Evolutionary conservation across 2,888 invertebrate genomes (phyloP), one percentile per base, ranked within the genome.

Genomic region (Netelia virgata): DNA sequence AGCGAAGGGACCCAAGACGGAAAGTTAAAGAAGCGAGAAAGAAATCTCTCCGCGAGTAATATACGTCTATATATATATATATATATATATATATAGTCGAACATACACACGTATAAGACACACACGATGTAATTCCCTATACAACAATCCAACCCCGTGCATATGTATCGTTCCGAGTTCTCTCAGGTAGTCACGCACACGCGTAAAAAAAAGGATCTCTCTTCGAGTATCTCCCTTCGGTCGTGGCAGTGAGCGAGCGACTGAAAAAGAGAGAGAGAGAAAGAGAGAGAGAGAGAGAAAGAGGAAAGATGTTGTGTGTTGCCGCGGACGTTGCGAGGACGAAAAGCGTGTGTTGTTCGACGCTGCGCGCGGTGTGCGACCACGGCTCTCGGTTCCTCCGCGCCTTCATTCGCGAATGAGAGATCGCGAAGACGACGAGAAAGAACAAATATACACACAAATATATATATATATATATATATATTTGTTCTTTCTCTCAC

Each of bases 401-500:
- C 76, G 68, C 80, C 80, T 79, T 80, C 83, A 80, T 84, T 43
- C 76, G 70, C 80, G 83, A 83, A 83, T 83, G 79, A 83, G 75
- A 79, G 83, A 83, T 83, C 75, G 75, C 14, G 72, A 76, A 76
- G 83, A 80, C 75, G 47, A 53, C 57, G 70, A 84, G 83, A 84
- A 84, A 80, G 83, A 84, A 83, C 83, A 83, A 83, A 83, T 83
- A 83, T 68, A 76, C 43, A 79, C 20, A 64, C 23, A 23, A 16
- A 14, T n/a, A 66, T 3, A 57, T 43, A n/a, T 75, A 81, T 57
- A 68, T 57, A 74, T 59, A 53, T 88, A 91, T 91, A 91, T 91
- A 91, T 92, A 92, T 92, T 92, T 92, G 92, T 92, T 92, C 28
- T 28, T 28, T 28, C 28, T 28, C 28, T 28, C 28, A 5, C 28